Evolutionary conservation across 2,888 invertebrate species (phyloP).

Genomic region (Metallyticus violacea): DNA sequence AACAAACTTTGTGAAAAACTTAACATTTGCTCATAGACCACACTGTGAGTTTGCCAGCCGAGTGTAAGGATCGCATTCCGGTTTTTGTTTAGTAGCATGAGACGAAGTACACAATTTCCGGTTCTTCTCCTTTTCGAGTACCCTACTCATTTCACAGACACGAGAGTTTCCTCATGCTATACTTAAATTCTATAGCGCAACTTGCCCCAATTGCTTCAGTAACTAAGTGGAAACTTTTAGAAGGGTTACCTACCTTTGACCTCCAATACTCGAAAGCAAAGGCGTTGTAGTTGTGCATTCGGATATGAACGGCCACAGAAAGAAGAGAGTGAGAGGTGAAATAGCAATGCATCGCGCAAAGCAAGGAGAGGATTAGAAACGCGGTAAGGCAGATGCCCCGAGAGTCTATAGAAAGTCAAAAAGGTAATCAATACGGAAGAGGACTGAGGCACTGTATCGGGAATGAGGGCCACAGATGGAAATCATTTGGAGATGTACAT

Average conservation of each 20-base stretch:
- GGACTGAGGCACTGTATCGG: too few species aligned
- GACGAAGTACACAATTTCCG: too few species aligned
- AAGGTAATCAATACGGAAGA: background rate
- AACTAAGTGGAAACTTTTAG: background rate
- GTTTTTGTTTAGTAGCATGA: too few species aligned
- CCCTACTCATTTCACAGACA: too few species aligned
- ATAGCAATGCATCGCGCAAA: background rate
- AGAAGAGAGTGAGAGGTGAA: background rate
- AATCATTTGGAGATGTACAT: background rate
- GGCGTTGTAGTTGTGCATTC: background rate
- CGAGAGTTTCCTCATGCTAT: too few species aligned
- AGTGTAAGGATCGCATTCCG: too few species aligned
- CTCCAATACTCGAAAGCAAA: background rate
- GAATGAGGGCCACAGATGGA: background rate
- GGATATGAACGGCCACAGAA: background rate
- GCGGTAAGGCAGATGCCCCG: background rate
- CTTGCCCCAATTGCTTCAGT: too few species aligned
- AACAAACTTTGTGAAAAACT: too few species aligned
- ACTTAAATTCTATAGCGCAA: too few species aligned
- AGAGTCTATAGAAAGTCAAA: background rate
- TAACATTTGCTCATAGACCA: too few species aligned
- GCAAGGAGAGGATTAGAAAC: background rate
- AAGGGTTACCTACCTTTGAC: background rate
- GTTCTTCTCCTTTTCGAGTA: too few species aligned
- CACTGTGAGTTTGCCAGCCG: too few species aligned